Base-by-base conservation (phyloP, 2,113 vertebrate species). In the Amphiprion ocellaris region DNA sequence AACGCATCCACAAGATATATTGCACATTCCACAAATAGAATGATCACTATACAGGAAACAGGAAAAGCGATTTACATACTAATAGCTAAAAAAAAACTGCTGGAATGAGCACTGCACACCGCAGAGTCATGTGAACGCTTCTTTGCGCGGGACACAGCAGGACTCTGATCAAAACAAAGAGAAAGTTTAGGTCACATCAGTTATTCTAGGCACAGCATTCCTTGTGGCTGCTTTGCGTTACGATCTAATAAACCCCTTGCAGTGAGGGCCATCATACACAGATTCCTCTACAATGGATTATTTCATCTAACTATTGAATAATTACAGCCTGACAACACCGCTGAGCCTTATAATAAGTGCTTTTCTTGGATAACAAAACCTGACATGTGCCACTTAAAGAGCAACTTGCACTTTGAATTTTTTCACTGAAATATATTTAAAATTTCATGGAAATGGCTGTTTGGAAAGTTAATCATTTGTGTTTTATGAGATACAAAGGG, bases 41-140 rank as follows among this genome's bases (percentile, higher is more conserved):
- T 23, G 11, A 80, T 2, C 49, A 44, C 30, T 2, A 11, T 28
- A 68, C 62, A 70, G 69, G 50, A 74, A 78, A 60, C n/a, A 62
- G 19, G 49, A 56, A 26, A 77, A 8, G 21, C 10, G 46, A 79
- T 72, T 79, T 15, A 39, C 10, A 69, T 33, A 12, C 60, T 39
- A 47, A 26, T 52, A 10, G 74, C 11, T 30, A 37, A 12, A 47
- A n/a, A 56, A 44, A 44, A 44, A 44, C 52, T 61, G n/a, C 53
- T 58, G 19, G 39, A 71, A 66, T 58, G 23, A 65, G 30, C 26
- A 39, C 54, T 5, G 9, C 28, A 55, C 46, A 64, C 60, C n/a
- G n/a, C 63, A 66, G 4, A 44, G 52, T 41, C 58, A 23, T 14
- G 21, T 53, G 21, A 84, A 58, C 39, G 28, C 24, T 71, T 86